Evolutionary conservation across 1,140 invertebrate genomes (phyloP).

Genomic region (Bacillus rossius): DNA sequence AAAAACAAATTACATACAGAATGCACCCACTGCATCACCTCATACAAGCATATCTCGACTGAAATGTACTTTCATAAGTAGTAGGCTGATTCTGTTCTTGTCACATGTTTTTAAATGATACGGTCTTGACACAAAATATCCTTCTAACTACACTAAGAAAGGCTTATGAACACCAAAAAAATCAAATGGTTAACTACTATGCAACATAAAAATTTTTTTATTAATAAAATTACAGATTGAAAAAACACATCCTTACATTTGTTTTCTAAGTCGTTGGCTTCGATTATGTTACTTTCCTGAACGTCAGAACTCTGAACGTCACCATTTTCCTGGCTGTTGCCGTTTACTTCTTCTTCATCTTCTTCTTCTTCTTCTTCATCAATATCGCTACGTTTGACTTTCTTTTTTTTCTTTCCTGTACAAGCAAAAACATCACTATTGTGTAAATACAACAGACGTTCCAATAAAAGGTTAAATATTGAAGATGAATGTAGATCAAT

Average conservation of each 20-base stretch:
- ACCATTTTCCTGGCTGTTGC: background rate
- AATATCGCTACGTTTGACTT: constrained; percentile 18
- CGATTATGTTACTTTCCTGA: constrained; percentile 13
- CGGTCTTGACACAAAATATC: too few species aligned
- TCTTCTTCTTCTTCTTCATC: constrained; percentile 4
- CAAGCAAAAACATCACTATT: constrained; percentile 2
- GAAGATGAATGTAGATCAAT: background rate
- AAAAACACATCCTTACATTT: constrained; percentile 27
- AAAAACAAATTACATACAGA: too few species aligned
- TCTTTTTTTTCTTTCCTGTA: constrained; percentile 11
- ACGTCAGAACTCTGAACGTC: constrained; percentile 14
- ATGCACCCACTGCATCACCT: too few species aligned
- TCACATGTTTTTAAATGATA: too few species aligned
- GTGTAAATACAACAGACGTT: background rate
- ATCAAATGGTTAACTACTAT: too few species aligned
- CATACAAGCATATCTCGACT: too few species aligned
- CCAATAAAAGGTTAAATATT: background rate
- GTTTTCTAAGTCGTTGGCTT: constrained; percentile 4
- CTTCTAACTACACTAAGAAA: too few species aligned
- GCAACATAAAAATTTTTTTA: too few species aligned
- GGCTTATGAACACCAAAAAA: too few species aligned
- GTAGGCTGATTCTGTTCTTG: too few species aligned
- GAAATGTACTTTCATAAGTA: too few species aligned
- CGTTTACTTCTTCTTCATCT: background rate
- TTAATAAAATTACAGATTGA: too few species aligned